Evolutionary conservation across 2,888 invertebrate species (phyloP).

Genomic region (Drosophila neotestacea): DNA sequence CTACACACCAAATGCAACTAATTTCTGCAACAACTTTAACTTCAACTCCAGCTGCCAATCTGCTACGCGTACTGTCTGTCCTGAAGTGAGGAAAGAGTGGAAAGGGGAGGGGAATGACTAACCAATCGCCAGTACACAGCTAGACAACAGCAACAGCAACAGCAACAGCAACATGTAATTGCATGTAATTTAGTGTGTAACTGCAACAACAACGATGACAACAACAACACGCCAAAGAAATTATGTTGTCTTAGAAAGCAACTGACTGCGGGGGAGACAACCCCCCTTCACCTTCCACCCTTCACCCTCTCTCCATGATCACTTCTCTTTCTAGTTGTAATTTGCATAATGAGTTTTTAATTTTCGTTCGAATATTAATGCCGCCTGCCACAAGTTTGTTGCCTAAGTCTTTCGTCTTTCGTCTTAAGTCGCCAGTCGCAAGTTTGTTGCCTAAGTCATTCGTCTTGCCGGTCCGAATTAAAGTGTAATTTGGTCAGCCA

Average conservation of each 20-base stretch:
- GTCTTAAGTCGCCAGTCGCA: constrained; percentile 45
- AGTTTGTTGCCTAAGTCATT: constrained; percentile 74
- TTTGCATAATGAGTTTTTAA: constrained; percentile 84
- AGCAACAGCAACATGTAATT: constrained; percentile 71
- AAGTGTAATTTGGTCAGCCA: constrained; percentile 80
- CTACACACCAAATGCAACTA: constrained; percentile 45
- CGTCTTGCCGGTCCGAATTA: constrained; percentile 67
- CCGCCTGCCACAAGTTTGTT: constrained; percentile 50
- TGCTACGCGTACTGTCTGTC: constrained; percentile 5
- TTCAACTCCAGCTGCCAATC: constrained; percentile 47
- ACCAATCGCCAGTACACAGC: constrained; percentile 34
- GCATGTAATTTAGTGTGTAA: constrained; percentile 82
- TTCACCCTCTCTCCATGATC: neutral
- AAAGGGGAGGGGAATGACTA: neutral
- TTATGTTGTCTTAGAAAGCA: constrained; percentile 73
- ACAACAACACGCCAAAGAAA: constrained; percentile 73
- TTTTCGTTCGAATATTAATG: constrained; percentile 72
- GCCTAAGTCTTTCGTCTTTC: constrained; percentile 51
- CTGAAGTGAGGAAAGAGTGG: neutral
- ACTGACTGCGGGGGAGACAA: constrained; percentile 57
- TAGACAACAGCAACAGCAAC: constrained; percentile 28
- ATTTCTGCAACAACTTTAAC: constrained; percentile 42
- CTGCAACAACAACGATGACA: constrained; percentile 53
- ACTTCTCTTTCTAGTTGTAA: constrained; percentile 48
- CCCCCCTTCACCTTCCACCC: neutral